Conservation (phyloP, 2,888 invertebrate species). For the Eilema depressum region DNA sequence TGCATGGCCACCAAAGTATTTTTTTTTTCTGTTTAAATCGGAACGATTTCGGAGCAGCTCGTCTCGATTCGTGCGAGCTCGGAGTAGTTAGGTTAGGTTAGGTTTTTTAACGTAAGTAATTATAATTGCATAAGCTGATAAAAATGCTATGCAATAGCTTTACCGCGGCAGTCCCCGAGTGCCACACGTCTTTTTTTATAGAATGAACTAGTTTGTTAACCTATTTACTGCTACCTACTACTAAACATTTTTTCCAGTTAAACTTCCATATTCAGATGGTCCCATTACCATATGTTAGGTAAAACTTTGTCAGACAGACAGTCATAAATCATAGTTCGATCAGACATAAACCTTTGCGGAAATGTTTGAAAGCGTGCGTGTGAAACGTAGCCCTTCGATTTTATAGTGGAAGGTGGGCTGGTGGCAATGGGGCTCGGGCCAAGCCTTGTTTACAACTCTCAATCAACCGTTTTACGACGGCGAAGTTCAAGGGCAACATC, state of each 20-base stretch:
- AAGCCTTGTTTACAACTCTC: slow-evolving; percentile 47
- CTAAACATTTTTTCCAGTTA: background rate
- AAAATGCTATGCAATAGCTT: too few relatives aligned
- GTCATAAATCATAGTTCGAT: slow-evolving; percentile 37
- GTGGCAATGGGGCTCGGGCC: slow-evolving; percentile 29
- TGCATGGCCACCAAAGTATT: too few relatives aligned
- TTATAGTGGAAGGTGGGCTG: slow-evolving; percentile 39
- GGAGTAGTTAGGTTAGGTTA: too few relatives aligned
- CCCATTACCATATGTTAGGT: background rate
- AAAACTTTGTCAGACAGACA: background rate
- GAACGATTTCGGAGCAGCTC: too few relatives aligned
- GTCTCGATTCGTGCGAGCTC: too few relatives aligned
- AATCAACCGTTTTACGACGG: slow-evolving; percentile 39
- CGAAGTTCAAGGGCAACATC: slow-evolving; percentile 43
- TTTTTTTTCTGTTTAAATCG: too few relatives aligned
- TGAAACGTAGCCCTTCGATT: slow-evolving; percentile 42
- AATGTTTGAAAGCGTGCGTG: slow-evolving; percentile 41
- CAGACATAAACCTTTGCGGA: slow-evolving; percentile 35
- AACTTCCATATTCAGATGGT: background rate
- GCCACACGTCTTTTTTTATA: background rate
- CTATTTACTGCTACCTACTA: background rate
- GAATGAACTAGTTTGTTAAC: background rate
- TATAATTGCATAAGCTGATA: too few relatives aligned
- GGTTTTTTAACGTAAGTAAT: too few relatives aligned
- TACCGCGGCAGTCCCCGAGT: too few relatives aligned